Evolutionary conservation across 2,113 vertebrate genomes (phyloP), one percentile per base, ranked within the genome.

Genomic region (Isurus oxyrinchus): DNA sequence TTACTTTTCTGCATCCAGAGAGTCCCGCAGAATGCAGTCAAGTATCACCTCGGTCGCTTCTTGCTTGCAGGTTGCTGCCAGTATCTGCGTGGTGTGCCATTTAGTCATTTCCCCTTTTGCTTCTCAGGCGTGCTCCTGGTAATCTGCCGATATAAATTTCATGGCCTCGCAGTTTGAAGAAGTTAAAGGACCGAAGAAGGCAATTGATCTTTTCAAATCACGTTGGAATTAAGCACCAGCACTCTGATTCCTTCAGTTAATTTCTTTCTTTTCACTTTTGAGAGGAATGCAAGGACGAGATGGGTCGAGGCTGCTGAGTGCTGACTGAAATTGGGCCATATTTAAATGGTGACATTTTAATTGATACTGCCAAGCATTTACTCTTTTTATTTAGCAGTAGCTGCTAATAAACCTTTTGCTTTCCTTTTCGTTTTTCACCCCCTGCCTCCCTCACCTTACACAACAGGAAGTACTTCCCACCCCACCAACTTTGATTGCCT

Each of bases 1-100:
- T 97, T 97, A 97, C 96, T 97, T 98, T 98, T 98, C 98, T 99
- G 98, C 98, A 98, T 98, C 98, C 98, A 98, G 98, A 98, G 98
- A 98, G 96, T 96, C 97, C 63, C 40, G 25, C 94, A 72, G 40
- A 35, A 6, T 55, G 53, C 67, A 31, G 44, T 35, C 67, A 5
- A 23, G 10, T 31, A 35, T 79, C 53, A 14, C 67, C 72, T 61
- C 19, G 1, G 19, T 86, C 23, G 11, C 35, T 40, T 19, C 69
- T 86, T 61, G 40, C 69, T 44, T 63, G 35, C 96, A 40, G 57
- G 23, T n/a, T 27, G 25, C 55, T 61, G 0, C 31, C 35, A 2
- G 25, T 7, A 10, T 27, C 61, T 25, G 8, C 5, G 1, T 23
- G 6, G 5, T 0, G 11, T 2, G 0, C 44, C 66, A 72, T 4